Conservation (phyloP, 2,888 invertebrate species). For the Pammene fasciana region DNA sequence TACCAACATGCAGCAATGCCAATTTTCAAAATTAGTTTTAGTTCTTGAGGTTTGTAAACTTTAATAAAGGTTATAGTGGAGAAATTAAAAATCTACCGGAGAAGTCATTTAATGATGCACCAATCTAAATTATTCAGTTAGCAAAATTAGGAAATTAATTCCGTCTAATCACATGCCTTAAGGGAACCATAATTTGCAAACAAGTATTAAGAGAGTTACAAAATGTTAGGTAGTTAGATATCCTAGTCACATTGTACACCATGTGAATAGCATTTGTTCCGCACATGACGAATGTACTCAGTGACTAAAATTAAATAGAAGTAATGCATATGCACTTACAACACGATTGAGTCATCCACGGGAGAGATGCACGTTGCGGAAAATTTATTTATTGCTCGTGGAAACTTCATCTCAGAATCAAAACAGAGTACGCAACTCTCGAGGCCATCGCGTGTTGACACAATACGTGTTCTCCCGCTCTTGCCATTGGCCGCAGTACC, state of each 20-base stretch:
- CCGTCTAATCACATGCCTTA: no score
- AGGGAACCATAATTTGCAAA: no score
- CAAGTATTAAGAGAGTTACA: background rate
- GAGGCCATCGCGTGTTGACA: constrained; percentile 22
- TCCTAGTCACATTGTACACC: background rate
- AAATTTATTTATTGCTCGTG: constrained; percentile 23
- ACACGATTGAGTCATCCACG: constrained; percentile 27
- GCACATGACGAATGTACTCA: constrained; percentile 7
- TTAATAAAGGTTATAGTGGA: no score
- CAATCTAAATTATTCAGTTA: no score
- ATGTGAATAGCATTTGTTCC: constrained; percentile 12
- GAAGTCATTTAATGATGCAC: no score
- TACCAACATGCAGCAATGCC: no score
- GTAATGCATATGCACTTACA: constrained; percentile 25
- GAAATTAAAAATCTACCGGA: no score
- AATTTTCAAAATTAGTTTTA: no score
- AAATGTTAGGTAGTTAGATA: background rate
- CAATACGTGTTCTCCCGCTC: constrained; percentile 13
- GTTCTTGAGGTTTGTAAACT: no score
- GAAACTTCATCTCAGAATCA: constrained; percentile 25
- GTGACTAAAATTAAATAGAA: constrained; percentile 26
- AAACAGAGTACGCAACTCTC: constrained; percentile 17
- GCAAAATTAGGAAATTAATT: no score
- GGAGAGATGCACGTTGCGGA: constrained; percentile 20
- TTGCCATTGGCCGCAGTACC: background rate